Evolutionary conservation across 2,888 invertebrate species (phyloP).

Genomic region (Ennomos erosarius): DNA sequence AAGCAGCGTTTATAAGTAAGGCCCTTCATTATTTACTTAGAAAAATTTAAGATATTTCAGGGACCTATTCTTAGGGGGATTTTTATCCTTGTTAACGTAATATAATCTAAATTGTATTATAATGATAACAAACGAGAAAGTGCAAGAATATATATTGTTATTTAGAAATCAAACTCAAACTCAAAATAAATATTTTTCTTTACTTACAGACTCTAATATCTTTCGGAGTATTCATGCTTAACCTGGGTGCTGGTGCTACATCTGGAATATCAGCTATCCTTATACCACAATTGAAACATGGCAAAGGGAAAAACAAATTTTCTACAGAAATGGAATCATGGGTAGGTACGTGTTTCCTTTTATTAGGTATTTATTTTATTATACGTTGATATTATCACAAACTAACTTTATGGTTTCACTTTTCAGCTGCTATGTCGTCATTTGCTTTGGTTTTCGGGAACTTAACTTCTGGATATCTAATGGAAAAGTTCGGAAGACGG

Average conservation of each 20-base stretch:
- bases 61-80: no score
- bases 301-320: constrained; percentile 67
- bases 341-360: constrained; percentile 81
- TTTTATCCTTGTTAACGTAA: no score
- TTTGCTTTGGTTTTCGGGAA: constrained; percentile 87
- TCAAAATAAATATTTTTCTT: neutral
- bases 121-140: no score
- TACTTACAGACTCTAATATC: constrained; percentile 78
- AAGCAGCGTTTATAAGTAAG: no score
- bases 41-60: no score
- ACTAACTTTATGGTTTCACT: constrained; percentile 16
- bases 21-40: no score
- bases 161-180: no score
- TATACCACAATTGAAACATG: constrained; percentile 83
- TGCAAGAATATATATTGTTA: no score
- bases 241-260: constrained; percentile 85
- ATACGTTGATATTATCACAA: neutral
- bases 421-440: constrained; percentile 86
- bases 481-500: constrained; percentile 86
- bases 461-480: constrained; percentile 84
- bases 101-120: no score
- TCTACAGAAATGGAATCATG: constrained; percentile 84
- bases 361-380: constrained; percentile 3
- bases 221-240: constrained; percentile 82
- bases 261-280: constrained; percentile 87